These are phyloP conservation scores for Sebastes itinus DNA, from an alignment of 2,797 vertebrate genomes.

Conservation along the genomic window DNA sequence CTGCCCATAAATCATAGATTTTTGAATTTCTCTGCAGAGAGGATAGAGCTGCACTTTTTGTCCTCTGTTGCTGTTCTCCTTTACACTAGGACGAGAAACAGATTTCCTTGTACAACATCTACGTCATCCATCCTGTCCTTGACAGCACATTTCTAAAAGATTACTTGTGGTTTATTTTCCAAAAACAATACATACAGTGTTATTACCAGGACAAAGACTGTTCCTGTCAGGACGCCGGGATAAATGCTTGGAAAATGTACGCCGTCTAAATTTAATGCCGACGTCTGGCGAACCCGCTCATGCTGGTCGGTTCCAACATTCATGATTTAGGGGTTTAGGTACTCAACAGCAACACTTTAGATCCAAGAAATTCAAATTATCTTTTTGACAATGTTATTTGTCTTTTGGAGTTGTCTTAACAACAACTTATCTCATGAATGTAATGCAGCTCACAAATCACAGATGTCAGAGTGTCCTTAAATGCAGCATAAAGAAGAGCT, in stretches of 20 bases:
- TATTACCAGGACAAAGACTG: neutral
- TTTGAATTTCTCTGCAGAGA: neutral
- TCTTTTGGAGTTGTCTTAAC: neutral
- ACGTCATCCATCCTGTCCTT: neutral
- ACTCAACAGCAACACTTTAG: neutral
- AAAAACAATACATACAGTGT: constrained; percentile 6
- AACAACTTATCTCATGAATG: neutral
- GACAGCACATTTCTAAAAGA: neutral
- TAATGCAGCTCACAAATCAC: neutral
- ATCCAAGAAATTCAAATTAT: constrained; percentile 3
- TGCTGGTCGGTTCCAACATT: neutral
- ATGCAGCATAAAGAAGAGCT: neutral
- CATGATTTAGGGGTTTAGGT: constrained; percentile 1
- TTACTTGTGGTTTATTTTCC: neutral
- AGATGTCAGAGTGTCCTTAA: constrained; percentile 8
- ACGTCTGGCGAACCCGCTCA: neutral
- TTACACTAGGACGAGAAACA: neutral
- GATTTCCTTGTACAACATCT: neutral
- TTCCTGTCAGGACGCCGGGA: neutral
- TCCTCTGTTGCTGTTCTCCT: neutral
- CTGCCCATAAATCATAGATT: neutral
- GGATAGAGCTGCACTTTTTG: neutral
- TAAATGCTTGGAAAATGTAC: neutral
- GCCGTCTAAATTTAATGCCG: neutral
- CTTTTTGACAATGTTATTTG: constrained; percentile 2